These are phyloP conservation scores for Megaustenia siamemsis DNA, from an alignment of 2,888 invertebrate species.

Conservation along the genomic window DNA sequence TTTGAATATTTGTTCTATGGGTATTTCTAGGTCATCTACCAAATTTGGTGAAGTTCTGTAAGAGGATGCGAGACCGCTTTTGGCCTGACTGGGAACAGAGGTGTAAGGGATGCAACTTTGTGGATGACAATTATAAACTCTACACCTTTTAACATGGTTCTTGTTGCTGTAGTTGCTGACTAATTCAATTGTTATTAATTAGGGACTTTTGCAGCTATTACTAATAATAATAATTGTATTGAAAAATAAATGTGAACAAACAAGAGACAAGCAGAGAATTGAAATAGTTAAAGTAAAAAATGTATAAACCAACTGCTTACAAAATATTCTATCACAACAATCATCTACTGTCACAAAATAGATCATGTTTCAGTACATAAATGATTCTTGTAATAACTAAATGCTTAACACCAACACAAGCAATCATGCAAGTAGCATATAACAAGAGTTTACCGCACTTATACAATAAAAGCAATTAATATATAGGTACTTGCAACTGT, in stretches of 20 bases:
- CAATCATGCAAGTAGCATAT: background rate
- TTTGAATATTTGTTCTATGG: slow-evolving; percentile 10
- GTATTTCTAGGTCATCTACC: slow-evolving; percentile 70
- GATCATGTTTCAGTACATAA: background rate
- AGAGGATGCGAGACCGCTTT: slow-evolving; percentile 73
- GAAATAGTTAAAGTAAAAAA: too few species aligned
- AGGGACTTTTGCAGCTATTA: background rate
- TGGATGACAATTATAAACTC: slow-evolving; percentile 61
- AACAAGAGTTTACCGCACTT: too few species aligned
- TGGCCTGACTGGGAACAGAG: slow-evolving; percentile 80
- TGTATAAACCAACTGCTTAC: background rate
- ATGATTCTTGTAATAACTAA: background rate
- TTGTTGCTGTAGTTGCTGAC: background rate
- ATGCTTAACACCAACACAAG: background rate
- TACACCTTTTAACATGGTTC: slow-evolving; percentile 41
- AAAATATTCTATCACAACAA: background rate
- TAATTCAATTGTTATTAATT: background rate
- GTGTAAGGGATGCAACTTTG: slow-evolving; percentile 58
- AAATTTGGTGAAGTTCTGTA: slow-evolving; percentile 75
- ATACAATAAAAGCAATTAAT: too few species aligned
- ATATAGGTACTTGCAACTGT: too few species aligned
- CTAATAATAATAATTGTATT: too few species aligned
- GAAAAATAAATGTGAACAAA: too few species aligned
- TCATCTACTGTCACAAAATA: background rate
- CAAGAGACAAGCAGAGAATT: too few species aligned